These are phyloP conservation scores for Cervus canadensis DNA, from an alignment of 2,113 vertebrate genomes.

Conservation along the genomic window DNA sequence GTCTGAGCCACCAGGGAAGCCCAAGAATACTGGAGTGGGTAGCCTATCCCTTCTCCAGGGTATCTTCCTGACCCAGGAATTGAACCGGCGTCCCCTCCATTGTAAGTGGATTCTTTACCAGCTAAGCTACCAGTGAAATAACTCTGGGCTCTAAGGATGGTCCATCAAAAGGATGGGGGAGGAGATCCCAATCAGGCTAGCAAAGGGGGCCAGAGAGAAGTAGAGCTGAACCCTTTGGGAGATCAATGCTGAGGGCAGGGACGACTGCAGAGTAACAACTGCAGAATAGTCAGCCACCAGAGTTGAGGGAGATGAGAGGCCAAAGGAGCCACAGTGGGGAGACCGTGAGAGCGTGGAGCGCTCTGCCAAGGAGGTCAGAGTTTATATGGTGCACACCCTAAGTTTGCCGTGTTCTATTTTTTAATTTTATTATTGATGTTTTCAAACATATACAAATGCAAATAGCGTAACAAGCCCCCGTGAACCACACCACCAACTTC, in stretches of 20 bases:
- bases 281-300: neutral
- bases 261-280: neutral
- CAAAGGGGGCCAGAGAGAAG: neutral
- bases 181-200: neutral
- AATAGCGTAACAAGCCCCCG: neutral
- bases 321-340: neutral
- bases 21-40: neutral
- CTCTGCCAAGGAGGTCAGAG: neutral
- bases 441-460: neutral
- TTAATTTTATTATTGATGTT: neutral
- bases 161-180: neutral
- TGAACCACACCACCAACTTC: neutral
- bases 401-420: neutral
- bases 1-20: neutral
- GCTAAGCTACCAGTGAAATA: neutral
- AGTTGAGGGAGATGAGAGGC: neutral
- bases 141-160: neutral
- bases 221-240: neutral
- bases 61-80: neutral
- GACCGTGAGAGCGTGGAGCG: neutral
- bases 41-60: neutral
- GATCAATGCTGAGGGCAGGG: neutral
- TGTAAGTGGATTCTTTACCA: neutral
- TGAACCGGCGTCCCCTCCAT: fast-evolving
- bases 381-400: neutral